Base-by-base conservation (phyloP, 2,113 vertebrate genomes). In the Pluvianellus socialis region DNA sequence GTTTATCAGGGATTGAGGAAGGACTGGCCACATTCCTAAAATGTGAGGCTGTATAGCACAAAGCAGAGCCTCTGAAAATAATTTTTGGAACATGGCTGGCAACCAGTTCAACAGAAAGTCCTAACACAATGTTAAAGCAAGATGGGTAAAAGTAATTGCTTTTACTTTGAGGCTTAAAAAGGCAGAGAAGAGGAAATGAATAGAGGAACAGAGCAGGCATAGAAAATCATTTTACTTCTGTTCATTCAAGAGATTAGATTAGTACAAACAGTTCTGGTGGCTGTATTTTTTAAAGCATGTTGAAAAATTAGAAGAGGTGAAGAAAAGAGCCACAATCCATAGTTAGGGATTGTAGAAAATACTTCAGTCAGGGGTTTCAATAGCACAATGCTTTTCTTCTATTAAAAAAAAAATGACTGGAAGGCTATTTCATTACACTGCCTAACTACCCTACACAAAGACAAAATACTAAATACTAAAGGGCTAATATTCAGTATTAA, bases 251-350 rank as follows among this genome's bases (percentile, higher is more conserved):
- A 59, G 50, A 74, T 26, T 32, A 52, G 28, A 59, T 79, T 33
- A 44, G n/a, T 33, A 65, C 22, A 83, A 53, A 63, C 2, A 2
- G 35, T 58, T 75, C 22, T 44, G 47, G 71, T 14, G 5, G 21
- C 4, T 0, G 0, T 9, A 52, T n/a, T 75, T 85, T 74, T 61
- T 56, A 49, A 90, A 62, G 27, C 4, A 2, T 0, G 0, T 32
- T 90, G 55, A 90, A 45, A 88, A 86, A 82, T 7, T 35, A 35
- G 49, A 50, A 65, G 85, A 76, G 12, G 47, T 63, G 55, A 66
- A 80, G 50, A 72, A 80, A 52, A 87, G 38, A 82, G 5, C 6
- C 32, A 53, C 13, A 82, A 62, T 38, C 26, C 6, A 3, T 42
- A 44, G 21, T 35, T 30, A 58, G 62, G 35, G 11, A 47, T 7